Conservation (phyloP, 2,797 vertebrate species). For the Typhlichthys subterraneus region DNA sequence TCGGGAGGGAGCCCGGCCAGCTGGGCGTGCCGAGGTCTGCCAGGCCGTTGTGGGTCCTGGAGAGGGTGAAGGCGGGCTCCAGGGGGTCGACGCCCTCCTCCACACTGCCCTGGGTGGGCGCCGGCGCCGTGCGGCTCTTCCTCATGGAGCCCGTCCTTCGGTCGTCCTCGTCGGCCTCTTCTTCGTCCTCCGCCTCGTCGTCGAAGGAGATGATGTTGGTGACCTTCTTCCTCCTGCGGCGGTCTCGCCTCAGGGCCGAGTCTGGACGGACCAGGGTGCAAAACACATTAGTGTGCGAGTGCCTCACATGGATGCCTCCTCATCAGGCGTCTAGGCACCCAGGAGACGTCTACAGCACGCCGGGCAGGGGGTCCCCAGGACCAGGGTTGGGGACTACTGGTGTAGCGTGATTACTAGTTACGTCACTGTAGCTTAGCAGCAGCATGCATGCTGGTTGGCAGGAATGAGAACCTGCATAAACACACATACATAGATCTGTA, state of each 20-base stretch:
- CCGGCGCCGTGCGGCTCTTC: slow-evolving; percentile 62
- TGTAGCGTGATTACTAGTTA: too few relatives aligned
- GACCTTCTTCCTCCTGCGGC: slow-evolving; percentile 93
- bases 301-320: too few relatives aligned
- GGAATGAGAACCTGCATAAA: too few relatives aligned
- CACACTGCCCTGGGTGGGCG: slow-evolving; percentile 76
- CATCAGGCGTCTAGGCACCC: too few relatives aligned
- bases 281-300: neutral
- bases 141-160: slow-evolving; percentile 60
- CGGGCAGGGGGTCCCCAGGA: too few relatives aligned
- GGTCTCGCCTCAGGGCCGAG: slow-evolving; percentile 86
- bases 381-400: neutral
- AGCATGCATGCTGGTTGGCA: too few relatives aligned
- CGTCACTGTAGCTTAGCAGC: too few relatives aligned
- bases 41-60: slow-evolving; percentile 67
- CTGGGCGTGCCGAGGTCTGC: slow-evolving; percentile 54
- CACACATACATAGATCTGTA: too few relatives aligned
- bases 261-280: slow-evolving; percentile 70
- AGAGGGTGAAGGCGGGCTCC: slow-evolving; percentile 49
- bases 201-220: slow-evolving; percentile 98
- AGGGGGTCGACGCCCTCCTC: slow-evolving; percentile 83
- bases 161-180: slow-evolving; percentile 72
- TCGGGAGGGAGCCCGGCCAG: slow-evolving; percentile 72
- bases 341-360: too few relatives aligned
- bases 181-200: slow-evolving; percentile 85